Base-by-base conservation (phyloP, 2,888 invertebrate genomes). In the Pammene aurita region DNA sequence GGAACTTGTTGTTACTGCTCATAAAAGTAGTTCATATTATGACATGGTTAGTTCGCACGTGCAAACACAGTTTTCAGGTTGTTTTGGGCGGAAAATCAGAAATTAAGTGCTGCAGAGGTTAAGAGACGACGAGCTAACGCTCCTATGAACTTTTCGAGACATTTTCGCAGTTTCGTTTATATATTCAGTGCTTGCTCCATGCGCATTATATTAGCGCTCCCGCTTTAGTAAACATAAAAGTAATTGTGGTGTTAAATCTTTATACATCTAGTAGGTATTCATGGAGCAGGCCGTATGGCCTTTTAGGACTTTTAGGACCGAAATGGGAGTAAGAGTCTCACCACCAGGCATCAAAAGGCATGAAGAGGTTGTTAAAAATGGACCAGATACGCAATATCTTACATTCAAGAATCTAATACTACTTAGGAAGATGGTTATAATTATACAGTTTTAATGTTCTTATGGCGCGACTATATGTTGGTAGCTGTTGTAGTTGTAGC, bases 81-180 rank as follows among this genome's bases (percentile, higher is more conserved):
- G 52, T 38, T 63, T 44, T 7, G 16, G 11, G 14, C 13, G 34
- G 41, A 54, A n/a, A 60, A 52, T 65, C 38, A 48, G 38, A 58
- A 60, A 64, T 54, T n/a, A 64, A 58, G 57, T 44, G 52, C 44
- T 34, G 14, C 26, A 34, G 13, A 46, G 55, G 46, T 67, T 48
- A 57, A 68, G 58, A 64, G 63, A 58, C 52, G 44, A 46, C 50
- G 61, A 48, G 26, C 26, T 26, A n/a, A 26, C 55, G 68, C 52
- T 38, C 38, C 14, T 57, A 57, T 46, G 52, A 38, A 44, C 26
- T 38, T 16, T 18, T 34, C 7, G n/a, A 26, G 48, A 58, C 13
- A 54, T 64, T 41, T 26, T 9, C 34, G 42, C 52, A 38, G 26
- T 55, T 68, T 16, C 44, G 18, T 44, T 38, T 50, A 11, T 54